phyloP scores from a whole-genome alignment of 2,113 vertebrate species.

The Cairina moschata region DNA sequence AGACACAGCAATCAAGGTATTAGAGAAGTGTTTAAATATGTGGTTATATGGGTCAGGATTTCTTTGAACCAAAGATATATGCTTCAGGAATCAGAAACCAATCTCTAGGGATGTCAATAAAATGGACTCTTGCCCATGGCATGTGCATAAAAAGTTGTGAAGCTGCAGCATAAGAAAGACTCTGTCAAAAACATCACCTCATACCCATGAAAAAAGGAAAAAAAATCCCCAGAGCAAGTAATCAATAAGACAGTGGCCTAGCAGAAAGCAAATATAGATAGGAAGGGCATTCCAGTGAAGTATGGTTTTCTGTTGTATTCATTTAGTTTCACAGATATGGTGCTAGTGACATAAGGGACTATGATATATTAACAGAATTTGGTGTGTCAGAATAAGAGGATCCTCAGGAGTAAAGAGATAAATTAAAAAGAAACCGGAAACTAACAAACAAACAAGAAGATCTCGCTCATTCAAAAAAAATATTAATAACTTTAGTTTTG shows the following conservation, averaged over 20 bases:
- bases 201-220: neutral
- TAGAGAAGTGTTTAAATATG: neutral
- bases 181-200: neutral
- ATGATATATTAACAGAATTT: neutral
- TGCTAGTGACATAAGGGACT: neutral
- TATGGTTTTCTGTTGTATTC: neutral
- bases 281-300: neutral
- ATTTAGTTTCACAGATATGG: neutral
- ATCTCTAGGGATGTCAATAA: neutral
- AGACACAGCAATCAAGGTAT: neutral
- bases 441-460: neutral
- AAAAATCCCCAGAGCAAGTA: neutral
- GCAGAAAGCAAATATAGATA: neutral
- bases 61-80: neutral
- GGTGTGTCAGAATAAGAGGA: neutral
- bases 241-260: neutral
- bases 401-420: neutral
- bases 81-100: neutral
- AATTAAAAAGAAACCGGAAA: neutral
- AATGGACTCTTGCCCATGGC: neutral
- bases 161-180: neutral
- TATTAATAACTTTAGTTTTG: neutral
- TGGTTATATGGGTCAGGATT: neutral
- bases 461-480: neutral
- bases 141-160: neutral